A percentile compares a stretch with the other conserved stretches of the same genome.
Evolutionary conservation across 2,888 invertebrate genomes (phyloP).

Genomic region (Rhyacophila evoluta): DNA sequence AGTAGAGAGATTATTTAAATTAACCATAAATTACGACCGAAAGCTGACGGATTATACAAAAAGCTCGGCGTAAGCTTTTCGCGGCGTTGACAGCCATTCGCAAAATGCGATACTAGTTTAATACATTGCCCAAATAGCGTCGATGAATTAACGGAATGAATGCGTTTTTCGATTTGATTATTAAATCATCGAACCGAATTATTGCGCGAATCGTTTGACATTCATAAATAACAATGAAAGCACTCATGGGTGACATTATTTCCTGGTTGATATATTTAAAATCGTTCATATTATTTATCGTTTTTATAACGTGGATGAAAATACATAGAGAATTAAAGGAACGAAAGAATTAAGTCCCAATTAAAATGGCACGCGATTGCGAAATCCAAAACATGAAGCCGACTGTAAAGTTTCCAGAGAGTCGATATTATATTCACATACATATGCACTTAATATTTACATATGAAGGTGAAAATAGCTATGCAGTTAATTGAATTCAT

Average conservation of each 20-base stretch:
- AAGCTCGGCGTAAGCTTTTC: slow-evolving; percentile 51
- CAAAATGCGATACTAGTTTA: slow-evolving; percentile 9
- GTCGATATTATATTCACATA: too few relatives aligned
- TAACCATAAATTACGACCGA: slow-evolving; percentile 53
- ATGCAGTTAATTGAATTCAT: too few relatives aligned
- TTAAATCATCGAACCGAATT: slow-evolving; percentile 2
- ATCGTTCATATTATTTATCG: background rate
- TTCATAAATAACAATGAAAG: slow-evolving; percentile 1
- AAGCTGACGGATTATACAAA: slow-evolving; percentile 53
- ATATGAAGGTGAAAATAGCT: too few relatives aligned
- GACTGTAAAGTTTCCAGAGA: too few relatives aligned
- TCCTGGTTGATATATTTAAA: background rate
- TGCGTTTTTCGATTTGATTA: slow-evolving; percentile 9
- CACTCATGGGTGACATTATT: slow-evolving; percentile 6
- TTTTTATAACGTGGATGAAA: background rate
- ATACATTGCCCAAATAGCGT: background rate
- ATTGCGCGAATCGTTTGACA: slow-evolving; percentile 2
- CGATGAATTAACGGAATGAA: background rate
- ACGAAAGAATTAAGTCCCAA: background rate
- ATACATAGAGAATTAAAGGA: background rate
- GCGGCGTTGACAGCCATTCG: slow-evolving; percentile 37
- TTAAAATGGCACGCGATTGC: background rate
- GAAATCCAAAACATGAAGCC: too few relatives aligned
- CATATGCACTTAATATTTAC: too few relatives aligned
- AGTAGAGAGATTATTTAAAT: slow-evolving; percentile 51